These are phyloP conservation scores for Xenentodon cancila DNA, from an alignment of 2,797 vertebrate species.

Conservation along the genomic window DNA sequence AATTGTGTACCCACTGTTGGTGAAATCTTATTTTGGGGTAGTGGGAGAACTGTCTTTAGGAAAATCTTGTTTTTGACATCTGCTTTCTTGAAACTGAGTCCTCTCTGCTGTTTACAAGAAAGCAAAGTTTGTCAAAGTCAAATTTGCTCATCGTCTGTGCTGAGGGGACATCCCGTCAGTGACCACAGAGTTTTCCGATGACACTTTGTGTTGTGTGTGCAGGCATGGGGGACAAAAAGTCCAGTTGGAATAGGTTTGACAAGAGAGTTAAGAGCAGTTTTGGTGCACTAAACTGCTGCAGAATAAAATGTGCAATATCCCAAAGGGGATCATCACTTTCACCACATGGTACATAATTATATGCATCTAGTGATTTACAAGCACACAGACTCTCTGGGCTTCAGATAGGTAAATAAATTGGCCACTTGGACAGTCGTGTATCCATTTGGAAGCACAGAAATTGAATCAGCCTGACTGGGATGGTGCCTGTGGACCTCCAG, in stretches of 20 bases:
- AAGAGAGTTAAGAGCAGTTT: slow-evolving; percentile 18
- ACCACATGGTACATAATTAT: slow-evolving; percentile 45
- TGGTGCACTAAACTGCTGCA: slow-evolving; percentile 32
- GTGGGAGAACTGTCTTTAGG: slow-evolving; percentile 34
- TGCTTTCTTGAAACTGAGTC: slow-evolving; percentile 12
- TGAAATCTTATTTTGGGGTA: slow-evolving; percentile 24
- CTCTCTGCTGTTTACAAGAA: slow-evolving; percentile 17
- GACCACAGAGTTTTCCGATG: slow-evolving; percentile 24
- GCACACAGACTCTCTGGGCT: slow-evolving; percentile 32
- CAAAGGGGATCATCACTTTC: slow-evolving; percentile 46
- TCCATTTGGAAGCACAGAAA: slow-evolving; percentile 53
- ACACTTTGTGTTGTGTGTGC: slow-evolving; percentile 6
- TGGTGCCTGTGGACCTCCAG: slow-evolving; percentile 32
- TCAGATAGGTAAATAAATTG: slow-evolving; percentile 60
- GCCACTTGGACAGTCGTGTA: slow-evolving; percentile 45
- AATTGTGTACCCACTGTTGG: slow-evolving; percentile 7
- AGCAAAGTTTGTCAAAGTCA: slow-evolving; percentile 18
- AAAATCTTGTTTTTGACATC: slow-evolving; percentile 5
- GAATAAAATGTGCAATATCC: slow-evolving; percentile 38
- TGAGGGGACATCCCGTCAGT: slow-evolving; percentile 34
- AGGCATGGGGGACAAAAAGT: slow-evolving; percentile 3
- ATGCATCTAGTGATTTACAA: slow-evolving; percentile 63
- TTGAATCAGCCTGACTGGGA: slow-evolving; percentile 39
- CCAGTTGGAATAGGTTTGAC: slow-evolving; percentile 4
- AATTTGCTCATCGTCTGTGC: slow-evolving; percentile 21